A percentile compares a stretch with the other conserved stretches of the same genome.
These are phyloP conservation scores for Sinohyriopsis cumingii DNA, from an alignment of 2,888 invertebrate species.

Conservation along the genomic window DNA sequence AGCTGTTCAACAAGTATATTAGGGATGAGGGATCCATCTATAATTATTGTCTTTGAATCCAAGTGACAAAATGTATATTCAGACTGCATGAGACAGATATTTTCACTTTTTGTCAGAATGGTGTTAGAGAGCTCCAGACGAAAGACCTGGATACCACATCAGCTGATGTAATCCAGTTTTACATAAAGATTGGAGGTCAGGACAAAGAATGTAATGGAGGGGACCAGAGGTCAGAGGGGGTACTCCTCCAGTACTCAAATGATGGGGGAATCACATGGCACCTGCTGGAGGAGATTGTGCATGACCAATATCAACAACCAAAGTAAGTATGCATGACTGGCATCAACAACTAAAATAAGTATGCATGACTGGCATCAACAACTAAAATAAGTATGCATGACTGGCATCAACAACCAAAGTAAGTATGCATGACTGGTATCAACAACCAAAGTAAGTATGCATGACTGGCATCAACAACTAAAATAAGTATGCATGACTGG, in stretches of 20 bases:
- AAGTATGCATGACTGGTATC: too few relatives aligned
- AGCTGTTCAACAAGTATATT: too few relatives aligned
- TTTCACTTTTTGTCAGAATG: constrained; percentile 54
- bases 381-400: constrained; percentile 63
- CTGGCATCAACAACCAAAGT: constrained; percentile 66
- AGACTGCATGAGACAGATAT: background rate
- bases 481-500: constrained; percentile 56
- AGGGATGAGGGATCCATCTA: too few relatives aligned
- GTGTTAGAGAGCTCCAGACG: constrained; percentile 63
- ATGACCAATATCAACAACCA: constrained; percentile 54
- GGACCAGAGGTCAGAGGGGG: constrained; percentile 63
- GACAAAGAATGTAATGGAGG: constrained; percentile 63
- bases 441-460: constrained; percentile 57
- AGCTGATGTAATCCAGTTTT: constrained; percentile 69
- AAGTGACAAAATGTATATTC: background rate
- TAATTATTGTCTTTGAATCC: too few relatives aligned
- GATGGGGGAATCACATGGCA: constrained; percentile 71
- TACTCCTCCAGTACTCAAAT: constrained; percentile 70
- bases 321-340: constrained; percentile 56
- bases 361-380: constrained; percentile 48
- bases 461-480: constrained; percentile 53
- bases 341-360: constrained; percentile 60
- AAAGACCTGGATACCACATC: constrained; percentile 64
- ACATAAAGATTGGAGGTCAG: constrained; percentile 64
- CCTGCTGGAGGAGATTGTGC: constrained; percentile 67